Percentiles rank a stretch among this genome's conserved stretches.
phyloP scores from a whole-genome alignment of 2,113 vertebrate genomes.

The Pseudopipra pipra region DNA sequence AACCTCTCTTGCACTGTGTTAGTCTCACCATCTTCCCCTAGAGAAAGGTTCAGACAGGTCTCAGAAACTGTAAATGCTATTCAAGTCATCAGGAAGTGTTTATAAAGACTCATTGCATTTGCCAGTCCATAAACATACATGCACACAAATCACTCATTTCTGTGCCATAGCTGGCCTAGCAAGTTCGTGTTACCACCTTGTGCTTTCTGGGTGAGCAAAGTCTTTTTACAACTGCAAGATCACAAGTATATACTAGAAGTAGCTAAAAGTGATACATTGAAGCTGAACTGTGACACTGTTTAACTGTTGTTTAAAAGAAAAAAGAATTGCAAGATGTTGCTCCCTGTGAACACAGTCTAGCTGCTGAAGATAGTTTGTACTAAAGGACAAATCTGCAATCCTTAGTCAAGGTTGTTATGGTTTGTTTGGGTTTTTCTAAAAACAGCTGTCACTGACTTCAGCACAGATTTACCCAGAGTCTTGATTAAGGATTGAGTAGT shows the following conservation, averaged over 20 bases:
- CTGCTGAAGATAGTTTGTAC: neutral
- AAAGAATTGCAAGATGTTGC: neutral
- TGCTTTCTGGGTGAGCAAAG: neutral
- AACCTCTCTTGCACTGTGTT: neutral
- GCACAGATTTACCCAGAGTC: neutral
- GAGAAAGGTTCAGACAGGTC: neutral
- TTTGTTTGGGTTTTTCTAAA: neutral
- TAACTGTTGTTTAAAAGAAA: neutral
- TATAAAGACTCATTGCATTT: neutral
- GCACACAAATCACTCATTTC: neutral
- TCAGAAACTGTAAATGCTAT: neutral
- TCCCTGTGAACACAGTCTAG: neutral
- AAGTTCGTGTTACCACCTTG: neutral
- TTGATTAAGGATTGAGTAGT: neutral
- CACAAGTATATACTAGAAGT: neutral
- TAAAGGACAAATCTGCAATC: neutral
- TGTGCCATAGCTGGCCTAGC: neutral
- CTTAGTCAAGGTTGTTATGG: neutral
- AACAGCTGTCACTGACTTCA: neutral
- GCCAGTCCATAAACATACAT: neutral
- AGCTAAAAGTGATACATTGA: neutral
- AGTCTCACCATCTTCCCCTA: neutral
- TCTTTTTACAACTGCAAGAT: neutral
- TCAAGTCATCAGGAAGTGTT: rapidly evolving
- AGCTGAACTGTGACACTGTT: neutral